Evolutionary conservation across 2,797 vertebrate species (phyloP).

Genomic region (Vireo griseus): DNA sequence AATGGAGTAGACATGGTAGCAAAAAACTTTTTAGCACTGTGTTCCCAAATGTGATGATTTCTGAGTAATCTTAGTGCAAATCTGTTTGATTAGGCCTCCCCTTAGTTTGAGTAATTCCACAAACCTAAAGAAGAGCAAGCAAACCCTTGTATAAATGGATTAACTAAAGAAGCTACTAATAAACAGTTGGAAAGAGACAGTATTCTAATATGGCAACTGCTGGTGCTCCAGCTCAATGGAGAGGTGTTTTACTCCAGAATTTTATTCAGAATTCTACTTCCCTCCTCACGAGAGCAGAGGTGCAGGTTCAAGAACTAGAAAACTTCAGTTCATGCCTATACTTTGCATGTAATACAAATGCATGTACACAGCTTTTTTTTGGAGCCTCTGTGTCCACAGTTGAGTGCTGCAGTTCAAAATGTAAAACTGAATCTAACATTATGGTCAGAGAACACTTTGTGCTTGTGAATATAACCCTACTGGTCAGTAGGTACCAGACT

Average conservation of each 20-base stretch:
- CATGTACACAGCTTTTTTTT: not conserved
- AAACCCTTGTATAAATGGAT: not conserved
- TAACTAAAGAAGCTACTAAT: not conserved
- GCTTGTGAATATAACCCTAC: not conserved
- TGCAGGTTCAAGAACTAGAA: not conserved
- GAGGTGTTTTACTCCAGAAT: not conserved
- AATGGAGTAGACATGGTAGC: not conserved
- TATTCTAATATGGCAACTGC: not conserved
- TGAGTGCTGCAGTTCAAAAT: not conserved
- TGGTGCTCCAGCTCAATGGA: not conserved
- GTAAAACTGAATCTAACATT: not conserved
- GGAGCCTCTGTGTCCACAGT: not conserved
- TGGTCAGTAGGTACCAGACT: not conserved
- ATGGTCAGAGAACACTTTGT: not conserved
- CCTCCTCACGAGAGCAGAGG: not conserved
- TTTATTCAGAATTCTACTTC: not conserved
- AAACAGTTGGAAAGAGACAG: not conserved
- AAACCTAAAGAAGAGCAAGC: not conserved
- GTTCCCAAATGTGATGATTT: not conserved
- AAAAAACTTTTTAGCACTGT: not conserved
- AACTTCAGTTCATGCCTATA: not conserved
- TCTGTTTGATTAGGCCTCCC: not conserved
- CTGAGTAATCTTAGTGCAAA: not conserved
- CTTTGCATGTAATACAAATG: not conserved
- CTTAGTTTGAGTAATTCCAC: not conserved